phyloP scores from a whole-genome alignment of 1,140 invertebrate genomes.

The Panagrolaimus sp. region DNA sequence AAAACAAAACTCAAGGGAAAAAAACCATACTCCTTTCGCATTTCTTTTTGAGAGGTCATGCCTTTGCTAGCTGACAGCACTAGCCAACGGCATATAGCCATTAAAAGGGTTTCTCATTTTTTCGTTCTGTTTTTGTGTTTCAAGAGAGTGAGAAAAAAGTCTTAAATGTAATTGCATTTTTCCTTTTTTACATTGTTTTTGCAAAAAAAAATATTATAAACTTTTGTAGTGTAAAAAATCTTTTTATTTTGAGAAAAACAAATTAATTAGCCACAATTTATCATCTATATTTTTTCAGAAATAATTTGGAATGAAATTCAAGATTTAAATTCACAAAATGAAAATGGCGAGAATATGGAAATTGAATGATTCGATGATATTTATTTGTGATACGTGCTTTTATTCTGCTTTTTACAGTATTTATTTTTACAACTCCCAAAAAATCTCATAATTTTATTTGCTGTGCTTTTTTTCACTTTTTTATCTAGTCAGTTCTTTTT shows the following conservation, averaged over 20 bases:
- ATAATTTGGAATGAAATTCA: constrained; percentile 48
- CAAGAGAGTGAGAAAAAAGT: no score
- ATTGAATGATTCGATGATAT: background rate
- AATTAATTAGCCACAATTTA: background rate
- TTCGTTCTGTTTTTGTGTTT: background rate
- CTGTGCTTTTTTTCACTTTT: background rate
- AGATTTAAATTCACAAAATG: constrained; percentile 1
- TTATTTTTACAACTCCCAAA: background rate
- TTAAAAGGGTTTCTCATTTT: background rate
- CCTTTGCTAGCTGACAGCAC: no score
- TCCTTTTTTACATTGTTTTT: no score
- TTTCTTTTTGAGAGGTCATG: no score
- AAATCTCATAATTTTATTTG: background rate
- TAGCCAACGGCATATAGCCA: no score
- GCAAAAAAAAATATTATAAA: no score
- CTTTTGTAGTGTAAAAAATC: no score
- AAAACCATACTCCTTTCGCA: no score
- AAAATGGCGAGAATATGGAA: background rate
- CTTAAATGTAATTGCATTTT: no score
- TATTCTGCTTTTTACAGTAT: background rate
- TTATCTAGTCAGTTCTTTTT: background rate
- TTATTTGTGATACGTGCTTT: no score
- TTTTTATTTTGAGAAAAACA: background rate
- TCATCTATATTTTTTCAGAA: constrained; percentile 30
- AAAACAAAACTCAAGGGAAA: no score